Base-by-base conservation (phyloP, 1,140 invertebrate species). In the Drosophila navojoa region DNA sequence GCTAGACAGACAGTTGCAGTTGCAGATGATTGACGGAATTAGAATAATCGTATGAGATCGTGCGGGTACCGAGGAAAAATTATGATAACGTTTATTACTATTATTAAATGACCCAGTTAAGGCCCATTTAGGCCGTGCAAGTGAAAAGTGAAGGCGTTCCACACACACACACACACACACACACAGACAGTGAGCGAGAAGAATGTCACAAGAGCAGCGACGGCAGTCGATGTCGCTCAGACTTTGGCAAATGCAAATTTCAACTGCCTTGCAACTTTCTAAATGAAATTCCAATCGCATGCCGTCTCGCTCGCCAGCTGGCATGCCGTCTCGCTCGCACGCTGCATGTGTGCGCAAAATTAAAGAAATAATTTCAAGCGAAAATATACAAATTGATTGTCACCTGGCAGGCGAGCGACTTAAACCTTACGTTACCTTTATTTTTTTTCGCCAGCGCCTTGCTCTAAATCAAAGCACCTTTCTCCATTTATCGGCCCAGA, bases 61-160 rank as follows among this genome's bases (percentile, higher is more conserved):
- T 87, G 80, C 60, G 59, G 66, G 67, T 38, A 63, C 15, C 42
- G 22, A 25, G 4, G 32, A 15, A 52, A 32, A 32, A 38, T 38
- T 2, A 54, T 54, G 29, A 38, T 45, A 35, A 44, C 54, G 61
- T 60, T 66, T 40, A 66, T 54, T 74, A 66, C 42, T 74, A 77
- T 89, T 89, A 90, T 90, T 89, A 89, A 84, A 84, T 89, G 80
- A 84, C 84, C 85, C 64, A 89, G 62, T 90, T 89, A 71, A 52
- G 58, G 6, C 66, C 66, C 67, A 29, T 47, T 75, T 64, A 32
- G 52, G 54, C 32, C 72, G 58, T 40, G 35, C 60, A 49, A 54
- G 79, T 86, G 71, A 87, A 86, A 86, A 86, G 81, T 87, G 78
- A 86, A 85, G 81, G 81, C 81, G 52, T 66, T 58, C 32, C 32